Conservation (phyloP, 2,113 vertebrate species). For the Heterochromis multidens region DNA sequence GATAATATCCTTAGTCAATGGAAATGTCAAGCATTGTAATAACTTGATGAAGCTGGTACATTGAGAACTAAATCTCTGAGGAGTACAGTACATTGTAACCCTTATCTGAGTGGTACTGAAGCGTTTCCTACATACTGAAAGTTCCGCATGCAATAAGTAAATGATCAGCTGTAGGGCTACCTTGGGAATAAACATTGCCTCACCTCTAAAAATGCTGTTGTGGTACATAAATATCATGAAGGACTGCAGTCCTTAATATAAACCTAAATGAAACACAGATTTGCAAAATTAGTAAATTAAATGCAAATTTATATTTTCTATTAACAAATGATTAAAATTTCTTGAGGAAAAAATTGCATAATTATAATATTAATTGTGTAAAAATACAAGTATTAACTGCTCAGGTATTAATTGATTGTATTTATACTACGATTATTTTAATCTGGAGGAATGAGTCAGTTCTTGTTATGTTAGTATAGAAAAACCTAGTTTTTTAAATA, state of each 20-base stretch:
- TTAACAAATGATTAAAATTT: too few relatives aligned
- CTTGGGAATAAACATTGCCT: background rate
- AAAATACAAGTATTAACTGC: background rate
- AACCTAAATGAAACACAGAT: background rate
- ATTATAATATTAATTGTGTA: background rate
- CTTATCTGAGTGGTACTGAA: background rate
- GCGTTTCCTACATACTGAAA: background rate
- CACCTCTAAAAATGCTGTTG: background rate
- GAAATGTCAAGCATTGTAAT: background rate
- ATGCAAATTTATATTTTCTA: background rate
- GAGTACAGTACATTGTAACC: background rate
- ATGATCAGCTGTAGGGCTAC: background rate
- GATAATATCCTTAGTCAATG: background rate
- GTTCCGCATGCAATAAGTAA: background rate
- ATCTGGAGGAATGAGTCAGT: background rate
- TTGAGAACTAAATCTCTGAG: background rate
- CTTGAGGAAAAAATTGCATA: background rate
- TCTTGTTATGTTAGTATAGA: constrained; percentile 3
- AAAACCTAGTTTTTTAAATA: constrained; percentile 28
- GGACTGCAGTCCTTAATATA: background rate
- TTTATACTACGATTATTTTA: background rate
- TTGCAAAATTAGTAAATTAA: background rate
- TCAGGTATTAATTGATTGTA: background rate
- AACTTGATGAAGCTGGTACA: background rate
- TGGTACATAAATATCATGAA: background rate